These are phyloP conservation scores for Callionymus lyra DNA, from an alignment of 2,113 vertebrate species.

Conservation along the genomic window DNA sequence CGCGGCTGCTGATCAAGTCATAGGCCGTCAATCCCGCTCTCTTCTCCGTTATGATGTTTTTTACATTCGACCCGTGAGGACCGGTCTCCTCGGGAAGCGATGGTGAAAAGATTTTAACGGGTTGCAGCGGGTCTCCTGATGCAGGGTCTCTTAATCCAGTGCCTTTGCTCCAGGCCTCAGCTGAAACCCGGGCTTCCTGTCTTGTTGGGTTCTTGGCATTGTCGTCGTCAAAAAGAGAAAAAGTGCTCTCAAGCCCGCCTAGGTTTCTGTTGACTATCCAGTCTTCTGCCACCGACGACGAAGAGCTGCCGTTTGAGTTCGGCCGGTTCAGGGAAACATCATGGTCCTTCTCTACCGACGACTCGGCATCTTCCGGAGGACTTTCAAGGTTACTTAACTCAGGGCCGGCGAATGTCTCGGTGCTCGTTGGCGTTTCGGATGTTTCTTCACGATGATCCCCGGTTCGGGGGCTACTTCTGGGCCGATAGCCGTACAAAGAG, in stretches of 20 bases:
- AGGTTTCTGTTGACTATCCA: constrained; percentile 48
- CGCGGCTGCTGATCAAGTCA: constrained; percentile 79
- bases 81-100: not conserved
- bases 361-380: constrained; percentile 1
- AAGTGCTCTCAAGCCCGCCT: constrained; percentile 21
- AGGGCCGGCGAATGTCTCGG: not conserved
- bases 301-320: constrained; percentile 58
- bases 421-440: constrained; percentile 10
- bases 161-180: constrained; percentile 81
- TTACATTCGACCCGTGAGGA: constrained; percentile 1
- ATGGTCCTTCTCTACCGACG: constrained; percentile 1
- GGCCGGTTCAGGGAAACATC: constrained; percentile 15
- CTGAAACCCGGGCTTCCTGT: constrained; percentile 49
- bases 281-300: constrained; percentile 57
- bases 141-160: constrained; percentile 55
- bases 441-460: constrained; percentile 42
- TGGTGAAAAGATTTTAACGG: constrained; percentile 71
- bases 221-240: constrained; percentile 38
- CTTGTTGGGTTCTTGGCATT: constrained; percentile 1
- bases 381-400: not conserved
- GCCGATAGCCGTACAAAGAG: constrained; percentile 75
- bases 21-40: constrained; percentile 74
- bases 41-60: constrained; percentile 74
- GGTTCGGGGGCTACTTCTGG: constrained; percentile 45
- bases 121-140: constrained; percentile 68